Percentiles rank a stretch among this genome's conserved stretches.
phyloP scores from a whole-genome alignment of 2,797 vertebrate genomes.

The Vespertilio murinus region DNA sequence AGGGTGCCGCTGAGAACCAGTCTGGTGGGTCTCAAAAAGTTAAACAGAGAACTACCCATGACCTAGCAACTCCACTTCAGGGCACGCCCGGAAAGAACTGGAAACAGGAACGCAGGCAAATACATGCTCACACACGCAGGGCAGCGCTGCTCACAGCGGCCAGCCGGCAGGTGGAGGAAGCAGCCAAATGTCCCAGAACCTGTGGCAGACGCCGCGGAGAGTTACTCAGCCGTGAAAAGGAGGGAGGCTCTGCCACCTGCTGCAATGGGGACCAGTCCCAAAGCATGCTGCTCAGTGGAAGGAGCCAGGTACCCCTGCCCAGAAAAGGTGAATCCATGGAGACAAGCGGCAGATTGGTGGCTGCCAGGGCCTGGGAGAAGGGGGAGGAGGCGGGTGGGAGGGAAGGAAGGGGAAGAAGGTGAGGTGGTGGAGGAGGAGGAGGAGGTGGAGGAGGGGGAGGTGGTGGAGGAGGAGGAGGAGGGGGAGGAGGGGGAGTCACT shows the following conservation, averaged over 20 bases:
- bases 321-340: background rate
- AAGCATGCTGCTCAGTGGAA: rapidly evolving
- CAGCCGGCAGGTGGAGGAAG: too few species aligned
- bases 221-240: background rate
- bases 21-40: background rate
- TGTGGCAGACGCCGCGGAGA: too few species aligned
- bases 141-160: rapidly evolving
- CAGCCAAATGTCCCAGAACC: background rate
- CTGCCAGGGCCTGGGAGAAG: too few species aligned
- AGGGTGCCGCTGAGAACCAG: background rate
- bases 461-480: too few species aligned
- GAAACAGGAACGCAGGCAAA: background rate
- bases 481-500: background rate
- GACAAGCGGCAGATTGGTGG: background rate
- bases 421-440: too few species aligned
- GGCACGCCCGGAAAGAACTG: background rate
- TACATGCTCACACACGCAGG: rapidly evolving
- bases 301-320: background rate
- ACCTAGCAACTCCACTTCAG: background rate
- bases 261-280: rapidly evolving
- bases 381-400: too few species aligned
- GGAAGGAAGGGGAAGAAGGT: too few species aligned
- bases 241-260: background rate
- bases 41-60: background rate
- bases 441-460: too few species aligned